A percentile compares a stretch with the other conserved stretches of the same genome.
These are phyloP conservation scores for Psittacula echo DNA, from an alignment of 2,797 vertebrate genomes.

Conservation along the genomic window DNA sequence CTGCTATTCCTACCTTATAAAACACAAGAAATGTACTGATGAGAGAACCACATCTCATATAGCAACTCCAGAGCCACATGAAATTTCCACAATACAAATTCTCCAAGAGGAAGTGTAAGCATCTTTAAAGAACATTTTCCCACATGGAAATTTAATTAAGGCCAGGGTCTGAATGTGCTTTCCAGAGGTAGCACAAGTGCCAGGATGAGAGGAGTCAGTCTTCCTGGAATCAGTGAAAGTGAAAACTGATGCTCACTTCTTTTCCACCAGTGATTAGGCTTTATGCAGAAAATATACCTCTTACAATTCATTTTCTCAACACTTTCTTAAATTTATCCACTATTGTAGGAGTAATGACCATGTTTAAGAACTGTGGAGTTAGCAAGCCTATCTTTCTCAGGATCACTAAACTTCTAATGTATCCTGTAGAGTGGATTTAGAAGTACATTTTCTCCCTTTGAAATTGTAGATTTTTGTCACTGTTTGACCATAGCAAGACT, in stretches of 20 bases:
- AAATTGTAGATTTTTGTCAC: neutral
- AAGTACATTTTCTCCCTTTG: neutral
- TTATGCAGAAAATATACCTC: neutral
- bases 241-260: neutral
- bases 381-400: neutral
- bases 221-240: neutral
- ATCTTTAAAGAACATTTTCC: neutral
- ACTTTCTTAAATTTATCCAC: neutral
- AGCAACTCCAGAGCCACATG: fast-evolving
- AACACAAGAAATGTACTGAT: neutral
- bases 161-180: neutral
- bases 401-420: neutral
- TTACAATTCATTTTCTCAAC: neutral
- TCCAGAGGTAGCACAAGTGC: neutral
- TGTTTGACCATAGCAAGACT: neutral
- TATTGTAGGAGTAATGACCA: neutral
- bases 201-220: neutral
- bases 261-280: neutral
- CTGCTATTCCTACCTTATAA: neutral
- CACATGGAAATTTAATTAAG: neutral
- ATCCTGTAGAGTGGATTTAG: neutral
- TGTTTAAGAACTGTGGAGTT: neutral
- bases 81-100: neutral
- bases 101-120: neutral
- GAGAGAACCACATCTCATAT: neutral